Base-by-base conservation (phyloP, 2,797 vertebrate genomes). In the Rhinophrynus dorsalis region DNA sequence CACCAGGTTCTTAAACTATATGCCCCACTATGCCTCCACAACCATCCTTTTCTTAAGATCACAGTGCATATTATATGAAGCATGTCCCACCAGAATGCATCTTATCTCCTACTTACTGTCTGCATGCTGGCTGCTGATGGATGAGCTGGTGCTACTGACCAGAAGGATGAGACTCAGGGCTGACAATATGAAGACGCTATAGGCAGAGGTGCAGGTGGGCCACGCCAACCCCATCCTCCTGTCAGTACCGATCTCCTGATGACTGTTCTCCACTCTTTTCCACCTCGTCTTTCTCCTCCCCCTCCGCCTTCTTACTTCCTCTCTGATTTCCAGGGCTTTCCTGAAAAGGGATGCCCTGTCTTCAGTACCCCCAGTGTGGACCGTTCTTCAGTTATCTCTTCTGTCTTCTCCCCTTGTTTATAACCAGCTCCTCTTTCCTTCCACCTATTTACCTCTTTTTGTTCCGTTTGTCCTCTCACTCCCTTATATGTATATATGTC, bases 251-350 rank as follows among this genome's bases (percentile, higher is more conserved):
- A n/a, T 32, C 29, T 29, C n/a, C 21, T 52, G 37, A 17, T 23
- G 29, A 1, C 15, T 9, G 5, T 10, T 15, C 15, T 33, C 12
- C 13, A 5, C 44, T 3, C 10, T 18, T 3, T 62, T 55, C 48
- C 50, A 56, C 37, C 72, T 33, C 57, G 63, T 68, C 32, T 15
- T 68, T n/a, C 56, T 18, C 48, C 51, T 63, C 23, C 32, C 17
- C 38, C 58, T 50, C 32, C 57, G 58, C 40, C 23, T 56, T 32
- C 55, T 61, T 3, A 68, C 40, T 32, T 24, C 38, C 30, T 42
- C 30, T 45, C 26, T 10, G 11, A 23, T 56, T 35, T 71, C 68
- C 68, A 72, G 68, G 47, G 35, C 35, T 51, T 33, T 17, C 35
- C 10, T n/a, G 27, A 2, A 9, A 15, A 7, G 3, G 4, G 12